A percentile compares a stretch with the other conserved stretches of the same genome.
phyloP scores from a whole-genome alignment of 1,140 invertebrate species.

The Drosophila bipectinata region DNA sequence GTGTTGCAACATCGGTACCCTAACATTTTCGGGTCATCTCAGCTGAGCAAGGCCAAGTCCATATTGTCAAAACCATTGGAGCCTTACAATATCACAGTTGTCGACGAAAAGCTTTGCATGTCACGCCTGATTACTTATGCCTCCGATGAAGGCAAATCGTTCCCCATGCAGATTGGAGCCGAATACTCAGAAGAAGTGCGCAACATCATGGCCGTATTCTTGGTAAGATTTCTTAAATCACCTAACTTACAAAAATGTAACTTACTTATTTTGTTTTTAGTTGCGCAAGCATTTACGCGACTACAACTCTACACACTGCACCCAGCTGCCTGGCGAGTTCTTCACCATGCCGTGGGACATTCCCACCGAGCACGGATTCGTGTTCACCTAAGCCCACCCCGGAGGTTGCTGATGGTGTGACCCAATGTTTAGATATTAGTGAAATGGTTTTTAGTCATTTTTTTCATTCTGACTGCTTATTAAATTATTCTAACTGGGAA shows the following conservation, averaged over 20 bases:
- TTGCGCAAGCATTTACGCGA: conserved; percentile 93
- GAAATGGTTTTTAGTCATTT: conserved; percentile 64
- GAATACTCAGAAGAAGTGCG: conserved; percentile 85
- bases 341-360: conserved; percentile 87
- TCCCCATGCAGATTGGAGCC: conserved; percentile 87
- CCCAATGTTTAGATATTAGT: conserved; percentile 57
- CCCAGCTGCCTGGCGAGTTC: conserved; percentile 88
- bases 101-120: conserved; percentile 85
- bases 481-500: conserved; percentile 73
- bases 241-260: conserved; percentile 16
- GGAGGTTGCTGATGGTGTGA: conserved; percentile 23
- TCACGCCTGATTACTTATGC: conserved; percentile 86
- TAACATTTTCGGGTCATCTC: conserved; percentile 86
- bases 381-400: conserved; percentile 71
- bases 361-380: conserved; percentile 81
- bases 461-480: conserved; percentile 72
- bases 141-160: conserved; percentile 85
- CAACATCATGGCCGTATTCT: conserved; percentile 86
- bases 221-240: conserved; percentile 84
- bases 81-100: conserved; percentile 41
- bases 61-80: conserved; percentile 73
- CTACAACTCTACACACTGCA: conserved; percentile 94
- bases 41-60: conserved; percentile 74
- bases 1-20: conserved; percentile 92
- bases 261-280: conserved; percentile 84